phyloP scores from a whole-genome alignment of 2,797 vertebrate species.

The Acomys russatus region DNA sequence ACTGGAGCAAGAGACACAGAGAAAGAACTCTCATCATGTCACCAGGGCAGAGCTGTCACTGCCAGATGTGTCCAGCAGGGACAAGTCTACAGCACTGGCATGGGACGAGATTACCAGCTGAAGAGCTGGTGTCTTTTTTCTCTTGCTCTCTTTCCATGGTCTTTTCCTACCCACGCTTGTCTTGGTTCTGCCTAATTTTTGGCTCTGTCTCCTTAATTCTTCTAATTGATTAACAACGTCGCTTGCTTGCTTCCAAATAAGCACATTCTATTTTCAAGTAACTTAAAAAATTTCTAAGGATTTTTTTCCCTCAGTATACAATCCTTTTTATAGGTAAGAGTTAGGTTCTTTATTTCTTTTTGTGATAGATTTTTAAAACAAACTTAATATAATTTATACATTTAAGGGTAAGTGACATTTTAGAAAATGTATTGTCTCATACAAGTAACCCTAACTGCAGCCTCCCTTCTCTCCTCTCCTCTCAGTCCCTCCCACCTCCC shows the following conservation, averaged over 20 bases:
- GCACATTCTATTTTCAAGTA: not conserved
- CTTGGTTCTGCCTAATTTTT: not conserved
- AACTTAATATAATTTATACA: not conserved
- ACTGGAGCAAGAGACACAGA: not conserved
- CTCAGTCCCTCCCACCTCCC: no score
- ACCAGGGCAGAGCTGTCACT: not conserved
- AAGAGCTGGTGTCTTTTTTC: not conserved
- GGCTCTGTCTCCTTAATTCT: not conserved
- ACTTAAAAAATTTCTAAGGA: not conserved
- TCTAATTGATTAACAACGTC: not conserved
- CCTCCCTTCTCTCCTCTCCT: not conserved
- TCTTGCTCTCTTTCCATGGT: not conserved
- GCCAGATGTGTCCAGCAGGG: not conserved
- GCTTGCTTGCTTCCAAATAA: constrained; percentile 1
- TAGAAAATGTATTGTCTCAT: not conserved
- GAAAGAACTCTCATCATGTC: not conserved
- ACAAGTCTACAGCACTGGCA: not conserved
- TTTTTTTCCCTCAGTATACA: not conserved
- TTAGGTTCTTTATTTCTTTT: not conserved
- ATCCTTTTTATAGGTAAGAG: not conserved
- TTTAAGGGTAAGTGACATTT: not conserved
- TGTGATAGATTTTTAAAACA: not conserved
- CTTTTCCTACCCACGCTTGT: not conserved
- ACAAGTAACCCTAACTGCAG: not conserved
- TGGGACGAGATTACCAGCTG: not conserved